phyloP scores from a whole-genome alignment of 2,113 vertebrate genomes.

The Pristiophorus japonicus region DNA sequence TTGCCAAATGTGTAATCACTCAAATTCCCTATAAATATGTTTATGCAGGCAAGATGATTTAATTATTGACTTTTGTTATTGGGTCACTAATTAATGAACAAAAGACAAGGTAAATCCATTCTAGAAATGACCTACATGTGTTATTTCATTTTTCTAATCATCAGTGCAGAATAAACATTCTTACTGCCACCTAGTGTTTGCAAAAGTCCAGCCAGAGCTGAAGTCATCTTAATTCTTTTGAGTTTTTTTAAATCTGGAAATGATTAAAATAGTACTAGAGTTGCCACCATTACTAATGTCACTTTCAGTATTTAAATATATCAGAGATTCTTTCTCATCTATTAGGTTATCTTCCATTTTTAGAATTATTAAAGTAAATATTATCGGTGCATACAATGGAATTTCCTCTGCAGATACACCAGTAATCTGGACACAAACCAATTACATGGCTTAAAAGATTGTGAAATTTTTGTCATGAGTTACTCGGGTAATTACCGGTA shows the following conservation, averaged over 20 bases:
- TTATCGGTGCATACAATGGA: not conserved
- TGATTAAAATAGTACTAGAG: not conserved
- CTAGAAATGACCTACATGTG: no score
- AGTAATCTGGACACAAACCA: not conserved
- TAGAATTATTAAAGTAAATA: not conserved
- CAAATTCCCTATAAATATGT: no score
- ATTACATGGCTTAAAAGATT: not conserved
- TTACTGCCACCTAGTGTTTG: constrained; percentile 9
- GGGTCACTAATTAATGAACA: no score
- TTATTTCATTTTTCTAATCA: not conserved
- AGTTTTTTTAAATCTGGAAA: not conserved
- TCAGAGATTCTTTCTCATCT: not conserved
- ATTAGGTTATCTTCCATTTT: not conserved
- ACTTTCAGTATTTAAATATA: not conserved
- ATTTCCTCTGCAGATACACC: not conserved
- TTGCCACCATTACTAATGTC: not conserved
- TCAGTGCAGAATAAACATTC: not conserved
- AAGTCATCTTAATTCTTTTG: not conserved
- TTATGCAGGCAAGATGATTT: no score
- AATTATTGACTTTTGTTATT: no score
- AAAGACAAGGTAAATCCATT: no score
- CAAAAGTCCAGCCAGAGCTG: not conserved
- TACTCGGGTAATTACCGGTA: not conserved
- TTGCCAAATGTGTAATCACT: no score
- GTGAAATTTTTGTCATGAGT: not conserved